These are phyloP conservation scores for Avahi laniger DNA, from an alignment of 2,797 vertebrate genomes.

Conservation along the genomic window DNA sequence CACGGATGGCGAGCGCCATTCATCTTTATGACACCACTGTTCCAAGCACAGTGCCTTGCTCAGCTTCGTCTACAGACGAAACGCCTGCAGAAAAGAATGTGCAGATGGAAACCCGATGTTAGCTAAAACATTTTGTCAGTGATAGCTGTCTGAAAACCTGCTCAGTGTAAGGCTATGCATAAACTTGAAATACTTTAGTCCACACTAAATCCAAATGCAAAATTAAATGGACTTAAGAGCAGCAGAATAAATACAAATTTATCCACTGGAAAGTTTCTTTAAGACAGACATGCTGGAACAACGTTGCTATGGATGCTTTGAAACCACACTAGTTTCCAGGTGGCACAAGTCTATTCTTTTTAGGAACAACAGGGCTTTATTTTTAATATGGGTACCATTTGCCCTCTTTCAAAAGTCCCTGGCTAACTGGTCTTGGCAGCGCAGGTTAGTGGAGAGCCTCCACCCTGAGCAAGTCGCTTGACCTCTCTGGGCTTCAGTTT, in stretches of 20 bases:
- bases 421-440: not conserved
- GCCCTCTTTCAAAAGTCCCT: not conserved
- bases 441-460: not conserved
- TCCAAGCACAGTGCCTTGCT: not conserved
- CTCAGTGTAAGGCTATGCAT: not conserved
- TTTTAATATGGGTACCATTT: not conserved
- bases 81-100: not conserved
- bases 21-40: not conserved
- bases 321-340: not conserved
- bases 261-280: not conserved
- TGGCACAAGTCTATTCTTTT: not conserved
- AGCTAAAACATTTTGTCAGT: not conserved
- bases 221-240: not conserved
- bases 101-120: not conserved
- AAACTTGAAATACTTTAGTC: not conserved
- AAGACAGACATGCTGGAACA: conserved; percentile 1
- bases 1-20: not conserved
- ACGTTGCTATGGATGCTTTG: not conserved
- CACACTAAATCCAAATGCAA: not conserved
- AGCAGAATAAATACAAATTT: conserved; percentile 26
- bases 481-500: not conserved
- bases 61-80: not conserved
- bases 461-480: not conserved
- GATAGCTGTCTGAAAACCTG: not conserved
- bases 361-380: not conserved